Percentiles rank a stretch among this genome's conserved stretches.
phyloP scores from a whole-genome alignment of 2,888 invertebrate genomes.

The Isoperla grammatica region DNA sequence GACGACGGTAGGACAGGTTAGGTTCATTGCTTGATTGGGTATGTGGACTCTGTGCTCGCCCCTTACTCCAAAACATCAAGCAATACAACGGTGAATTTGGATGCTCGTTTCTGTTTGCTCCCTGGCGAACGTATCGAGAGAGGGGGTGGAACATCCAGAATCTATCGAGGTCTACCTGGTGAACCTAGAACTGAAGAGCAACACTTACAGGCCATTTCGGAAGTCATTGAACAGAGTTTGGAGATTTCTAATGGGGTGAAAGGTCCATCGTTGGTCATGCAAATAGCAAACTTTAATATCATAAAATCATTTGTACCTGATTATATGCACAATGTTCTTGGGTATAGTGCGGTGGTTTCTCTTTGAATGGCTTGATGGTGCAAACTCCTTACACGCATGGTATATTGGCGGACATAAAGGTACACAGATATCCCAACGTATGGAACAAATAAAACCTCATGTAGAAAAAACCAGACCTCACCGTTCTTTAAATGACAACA shows the following conservation, averaged over 20 bases:
- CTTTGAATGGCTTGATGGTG: neutral
- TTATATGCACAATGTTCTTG: slow-evolving; percentile 7
- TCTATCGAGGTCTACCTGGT: slow-evolving; percentile 4
- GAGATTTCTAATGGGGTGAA: neutral
- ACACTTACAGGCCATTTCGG: neutral
- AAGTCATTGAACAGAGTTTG: neutral
- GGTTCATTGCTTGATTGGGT: neutral
- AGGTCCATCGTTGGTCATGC: neutral
- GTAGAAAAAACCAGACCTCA: slow-evolving; percentile 1
- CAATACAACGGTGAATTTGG: neutral
- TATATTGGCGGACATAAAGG: neutral
- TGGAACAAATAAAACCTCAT: slow-evolving; percentile 3
- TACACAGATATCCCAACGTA: neutral
- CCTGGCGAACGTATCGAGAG: neutral
- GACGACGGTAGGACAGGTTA: neutral
- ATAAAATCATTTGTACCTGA: slow-evolving; percentile 1
- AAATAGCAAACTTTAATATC: neutral
- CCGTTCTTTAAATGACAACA: neutral
- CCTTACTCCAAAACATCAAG: neutral
- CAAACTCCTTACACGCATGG: neutral
- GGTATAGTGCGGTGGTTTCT: slow-evolving; percentile 9
- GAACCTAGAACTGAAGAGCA: neutral
- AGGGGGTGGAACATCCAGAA: neutral
- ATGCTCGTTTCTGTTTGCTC: slow-evolving; percentile 1
- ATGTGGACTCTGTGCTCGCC: slow-evolving; percentile 9